These are phyloP conservation scores for Euphydryas editha DNA, from an alignment of 2,888 invertebrate species.

Conservation along the genomic window DNA sequence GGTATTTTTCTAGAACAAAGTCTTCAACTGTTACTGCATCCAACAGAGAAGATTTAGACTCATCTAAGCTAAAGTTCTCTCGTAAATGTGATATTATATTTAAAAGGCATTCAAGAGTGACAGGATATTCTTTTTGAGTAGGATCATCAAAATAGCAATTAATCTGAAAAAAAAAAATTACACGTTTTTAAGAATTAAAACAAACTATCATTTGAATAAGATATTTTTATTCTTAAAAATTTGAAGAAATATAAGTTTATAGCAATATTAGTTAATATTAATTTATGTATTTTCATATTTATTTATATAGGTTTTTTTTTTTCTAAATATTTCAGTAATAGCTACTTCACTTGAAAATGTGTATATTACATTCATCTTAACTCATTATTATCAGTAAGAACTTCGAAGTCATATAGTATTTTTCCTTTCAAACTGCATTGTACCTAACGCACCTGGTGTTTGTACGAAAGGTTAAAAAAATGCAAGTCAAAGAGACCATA, in stretches of 20 bases:
- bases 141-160: constrained; percentile 73
- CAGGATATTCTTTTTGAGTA: constrained; percentile 49
- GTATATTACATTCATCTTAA: too few relatives aligned
- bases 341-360: too few relatives aligned
- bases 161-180: constrained; percentile 56
- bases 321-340: background rate
- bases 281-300: too few relatives aligned
- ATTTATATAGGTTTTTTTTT: background rate
- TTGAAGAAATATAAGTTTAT: background rate
- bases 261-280: too few relatives aligned
- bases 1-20: constrained; percentile 76
- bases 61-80: constrained; percentile 69
- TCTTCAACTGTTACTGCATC: constrained; percentile 69
- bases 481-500: constrained; percentile 22
- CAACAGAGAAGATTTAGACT: constrained; percentile 70
- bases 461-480: constrained; percentile 14
- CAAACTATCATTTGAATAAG: background rate
- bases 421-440: background rate
- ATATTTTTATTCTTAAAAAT: background rate
- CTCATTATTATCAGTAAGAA: background rate
- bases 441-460: constrained; percentile 25
- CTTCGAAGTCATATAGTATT: background rate
- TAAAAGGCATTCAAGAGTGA: constrained; percentile 61
- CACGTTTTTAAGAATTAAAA: background rate
- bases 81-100: constrained; percentile 69